Percentiles rank a stretch among this genome's conserved stretches.
Evolutionary conservation across 2,888 invertebrate species (phyloP).

Genomic region (Steinernema hermaphroditum): DNA sequence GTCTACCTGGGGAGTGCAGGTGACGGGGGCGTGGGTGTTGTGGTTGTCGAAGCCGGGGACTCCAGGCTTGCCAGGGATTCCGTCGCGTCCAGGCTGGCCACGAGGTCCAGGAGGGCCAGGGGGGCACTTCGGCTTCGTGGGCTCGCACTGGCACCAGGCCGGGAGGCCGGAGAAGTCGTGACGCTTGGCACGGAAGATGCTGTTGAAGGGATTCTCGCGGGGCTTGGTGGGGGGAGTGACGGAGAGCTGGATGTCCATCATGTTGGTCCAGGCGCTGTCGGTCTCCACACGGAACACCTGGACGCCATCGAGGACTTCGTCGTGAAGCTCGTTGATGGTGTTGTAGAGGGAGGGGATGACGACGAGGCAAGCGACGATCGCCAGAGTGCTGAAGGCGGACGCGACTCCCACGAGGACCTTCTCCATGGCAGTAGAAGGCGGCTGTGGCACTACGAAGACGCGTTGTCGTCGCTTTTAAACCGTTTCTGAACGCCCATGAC

Average conservation of each 20-base stretch:
- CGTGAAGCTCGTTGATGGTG: slow-evolving; percentile 57
- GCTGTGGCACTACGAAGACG: background rate
- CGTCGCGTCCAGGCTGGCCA: slow-evolving; percentile 50
- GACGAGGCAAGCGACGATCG: slow-evolving; percentile 57
- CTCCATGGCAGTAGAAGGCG: slow-evolving; percentile 16
- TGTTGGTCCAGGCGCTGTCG: slow-evolving; percentile 57
- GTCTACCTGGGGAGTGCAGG: slow-evolving; percentile 40
- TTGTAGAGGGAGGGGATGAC: slow-evolving; percentile 60
- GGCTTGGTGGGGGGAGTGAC: slow-evolving; percentile 54
- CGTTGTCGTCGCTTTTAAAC: background rate
- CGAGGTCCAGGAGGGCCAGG: slow-evolving; percentile 53
- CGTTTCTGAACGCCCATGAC: background rate
- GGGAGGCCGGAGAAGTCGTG: slow-evolving; percentile 51
- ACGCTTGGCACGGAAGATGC: slow-evolving; percentile 58
- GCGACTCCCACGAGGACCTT: slow-evolving; percentile 50
- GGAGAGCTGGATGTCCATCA: slow-evolving; percentile 55
- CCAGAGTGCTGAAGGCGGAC: slow-evolving; percentile 48
- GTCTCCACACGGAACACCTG: slow-evolving; percentile 59
- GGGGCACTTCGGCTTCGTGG: slow-evolving; percentile 53
- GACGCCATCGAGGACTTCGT: slow-evolving; percentile 51
- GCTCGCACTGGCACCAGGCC: slow-evolving; percentile 58
- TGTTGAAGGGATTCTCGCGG: slow-evolving; percentile 34
- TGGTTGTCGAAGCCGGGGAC: slow-evolving; percentile 49
- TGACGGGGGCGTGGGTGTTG: slow-evolving; percentile 50
- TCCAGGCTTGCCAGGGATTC: slow-evolving; percentile 51